Base-by-base conservation (phyloP, 2,113 vertebrate genomes). In the Eubucco bourcierii region DNA sequence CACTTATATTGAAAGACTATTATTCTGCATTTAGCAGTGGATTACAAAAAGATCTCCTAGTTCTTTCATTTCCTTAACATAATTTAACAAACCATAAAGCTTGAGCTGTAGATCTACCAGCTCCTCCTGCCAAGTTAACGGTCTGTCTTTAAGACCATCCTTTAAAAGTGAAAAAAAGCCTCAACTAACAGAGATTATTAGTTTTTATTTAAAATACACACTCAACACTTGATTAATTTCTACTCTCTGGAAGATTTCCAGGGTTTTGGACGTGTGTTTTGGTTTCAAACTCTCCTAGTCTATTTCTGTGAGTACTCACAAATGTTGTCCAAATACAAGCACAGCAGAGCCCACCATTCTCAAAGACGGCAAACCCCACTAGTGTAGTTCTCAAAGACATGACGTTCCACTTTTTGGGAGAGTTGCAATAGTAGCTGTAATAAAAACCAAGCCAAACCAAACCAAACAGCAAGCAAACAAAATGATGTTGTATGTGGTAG, bases 1-100 rank as follows among this genome's bases (percentile, higher is more conserved):
- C 52, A 56, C 21, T 52, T 56, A 25, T 47, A 67, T 1, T 50
- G 16, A 55, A 84, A 77, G 21, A 37, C 19, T 31, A 25, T 28
- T 56, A 29, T 19, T 61, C 12, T 84, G 11, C 64, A 41, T 20
- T 19, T 21, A 72, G 18, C 23, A 58, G 5, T 41, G 52, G 6
- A 31, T 10, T 64, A 46, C 16, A 1, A 34, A 77, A 75, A 24
- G 47, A 29, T 18, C 0, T 0, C 9, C 1, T 7, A 10, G 9
- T 25, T 46, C 21, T 75, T 75, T 55, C 1, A 1, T 53, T 84
- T 67, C 23, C 4, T 28, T 39, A 59, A 87, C 56, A 46, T 19
- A 17, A 80, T 88, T 87, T 64, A 71, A 50, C 24, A 55, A 28
- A 14, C 50, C 28, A 12, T 7, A 58, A 77, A 84, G 5, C 24